Percentiles rank a stretch among this genome's conserved stretches.
phyloP scores from a whole-genome alignment of 2,888 invertebrate genomes.

The Gasteruption jaculator region DNA sequence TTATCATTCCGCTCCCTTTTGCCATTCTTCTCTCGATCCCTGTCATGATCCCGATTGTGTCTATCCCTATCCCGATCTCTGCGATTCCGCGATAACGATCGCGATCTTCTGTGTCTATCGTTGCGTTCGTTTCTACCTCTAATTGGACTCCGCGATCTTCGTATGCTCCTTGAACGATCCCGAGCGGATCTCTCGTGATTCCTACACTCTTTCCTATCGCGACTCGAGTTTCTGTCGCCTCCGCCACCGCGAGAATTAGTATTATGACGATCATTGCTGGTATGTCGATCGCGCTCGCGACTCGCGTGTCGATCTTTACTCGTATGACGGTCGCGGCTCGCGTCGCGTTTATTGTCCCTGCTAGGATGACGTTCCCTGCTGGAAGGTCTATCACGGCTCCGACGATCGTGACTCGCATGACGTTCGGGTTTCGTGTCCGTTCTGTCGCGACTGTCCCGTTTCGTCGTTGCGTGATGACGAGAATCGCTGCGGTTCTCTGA shows the following conservation, averaged over 20 bases:
- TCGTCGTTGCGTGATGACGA: constrained; percentile 23
- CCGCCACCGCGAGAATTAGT: constrained; percentile 41
- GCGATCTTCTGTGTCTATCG: constrained; percentile 39
- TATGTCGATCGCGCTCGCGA: constrained; percentile 36
- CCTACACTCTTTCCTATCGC: constrained; percentile 43
- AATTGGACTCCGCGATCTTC: constrained; percentile 45
- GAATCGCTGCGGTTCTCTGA: constrained; percentile 27
- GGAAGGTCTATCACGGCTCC: constrained; percentile 34
- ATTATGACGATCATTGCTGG: constrained; percentile 38
- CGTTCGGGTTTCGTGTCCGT: constrained; percentile 26
- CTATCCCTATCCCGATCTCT: constrained; percentile 43
- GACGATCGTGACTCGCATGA: constrained; percentile 27
- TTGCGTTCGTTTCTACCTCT: constrained; percentile 38
- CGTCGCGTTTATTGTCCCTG: constrained; percentile 35
- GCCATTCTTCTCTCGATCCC: constrained; percentile 48
- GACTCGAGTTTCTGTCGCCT: constrained; percentile 43
- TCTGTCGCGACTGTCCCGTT: constrained; percentile 30
- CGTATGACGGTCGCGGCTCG: constrained; percentile 40
- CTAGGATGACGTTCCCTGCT: constrained; percentile 36
- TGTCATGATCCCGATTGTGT: constrained; percentile 45
- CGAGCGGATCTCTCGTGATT: constrained; percentile 39
- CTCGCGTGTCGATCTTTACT: constrained; percentile 31
- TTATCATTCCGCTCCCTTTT: constrained; percentile 55
- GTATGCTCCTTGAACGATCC: constrained; percentile 40
- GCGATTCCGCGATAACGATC: constrained; percentile 39